Base-by-base conservation (phyloP, 2,888 invertebrate species). In the Blastobasis lacticolella region DNA sequence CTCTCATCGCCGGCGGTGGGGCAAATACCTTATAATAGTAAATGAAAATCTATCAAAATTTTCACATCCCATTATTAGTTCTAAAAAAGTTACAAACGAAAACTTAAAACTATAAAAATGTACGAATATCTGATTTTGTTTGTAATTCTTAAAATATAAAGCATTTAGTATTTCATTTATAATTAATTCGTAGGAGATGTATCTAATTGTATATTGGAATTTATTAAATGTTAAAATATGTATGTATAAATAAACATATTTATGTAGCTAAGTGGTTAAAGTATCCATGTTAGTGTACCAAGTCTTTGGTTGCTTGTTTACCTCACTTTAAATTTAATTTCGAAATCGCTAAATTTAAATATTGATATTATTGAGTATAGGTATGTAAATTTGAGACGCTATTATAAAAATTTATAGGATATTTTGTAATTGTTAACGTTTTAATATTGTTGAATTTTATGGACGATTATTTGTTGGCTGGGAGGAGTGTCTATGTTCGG, bases 361-460 rank as follows among this genome's bases (percentile, higher is more conserved):
- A 23, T 23, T 23, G 23, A 23, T 23, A 23, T 23, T 23, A 23
- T 23, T 23, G 23, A 23, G 23, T 23, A 23, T 42, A 64, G 67
- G 53, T 57, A 66, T 73, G 71, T 78, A 78, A 70, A 74, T 71
- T 73, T 58, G 59, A 63, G 66, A 64, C 59, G 59, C 60, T 70
- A 69, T 62, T 51, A 63, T 60, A 57, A 63, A 69, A 40, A 70
- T 66, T 64, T 65, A 68, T 75, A 75, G 68, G 66, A 63, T 71
- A 68, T 69, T 71, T 78, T 79, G 77, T 81, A 82, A 86, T 76
- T 85, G 87, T 86, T 87, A 82, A 78, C 63, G 74, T 82, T 81
- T 73, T 74, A 75, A 78, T 73, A 85, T 78, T 86, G 85, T 85
- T 85, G 67, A 81, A 86, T 79, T 85, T 75, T 77, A 79, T 80